Evolutionary conservation across 2,797 vertebrate species (phyloP).

Genomic region (Sylvilagus floridanus): DNA sequence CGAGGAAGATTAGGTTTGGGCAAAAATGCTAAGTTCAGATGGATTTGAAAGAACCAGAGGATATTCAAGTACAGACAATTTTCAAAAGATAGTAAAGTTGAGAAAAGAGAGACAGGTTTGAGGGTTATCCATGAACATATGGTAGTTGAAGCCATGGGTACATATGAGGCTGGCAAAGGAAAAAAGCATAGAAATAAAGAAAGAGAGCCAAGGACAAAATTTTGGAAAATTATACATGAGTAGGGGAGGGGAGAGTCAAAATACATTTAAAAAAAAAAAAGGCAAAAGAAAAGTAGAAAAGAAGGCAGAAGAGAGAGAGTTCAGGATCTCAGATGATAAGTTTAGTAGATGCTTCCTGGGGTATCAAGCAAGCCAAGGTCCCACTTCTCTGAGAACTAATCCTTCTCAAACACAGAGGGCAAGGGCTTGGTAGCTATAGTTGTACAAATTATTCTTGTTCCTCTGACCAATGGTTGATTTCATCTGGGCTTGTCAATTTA

Average conservation of each 20-base stretch:
- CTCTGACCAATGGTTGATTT: conserved; percentile 30
- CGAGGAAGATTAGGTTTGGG: neutral
- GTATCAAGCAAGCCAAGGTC: neutral
- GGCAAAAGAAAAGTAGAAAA: neutral
- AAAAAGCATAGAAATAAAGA: conserved; percentile 11
- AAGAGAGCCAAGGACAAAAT: conserved; percentile 3
- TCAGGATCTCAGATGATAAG: neutral
- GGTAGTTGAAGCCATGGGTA: conserved; percentile 23
- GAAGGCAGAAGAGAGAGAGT: conserved; percentile 9
- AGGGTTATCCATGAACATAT: neutral
- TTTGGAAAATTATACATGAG: neutral
- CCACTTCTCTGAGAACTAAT: neutral
- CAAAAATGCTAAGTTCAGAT: conserved; percentile 44
- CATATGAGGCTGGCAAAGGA: conserved; percentile 20
- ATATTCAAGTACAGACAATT: neutral
- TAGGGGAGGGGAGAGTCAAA: neutral
- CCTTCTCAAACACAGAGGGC: neutral
- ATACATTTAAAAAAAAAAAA: neutral
- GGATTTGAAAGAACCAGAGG: neutral
- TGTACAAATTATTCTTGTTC: conserved; percentile 30
- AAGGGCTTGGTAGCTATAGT: neutral
- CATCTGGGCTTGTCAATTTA: conserved; percentile 33
- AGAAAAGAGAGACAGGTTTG: conserved; percentile 7
- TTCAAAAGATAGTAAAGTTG: conserved; percentile 11
- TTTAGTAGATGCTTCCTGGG: neutral